Base-by-base conservation (phyloP, 2,113 vertebrate species). In the Micronycteris hirsuta region DNA sequence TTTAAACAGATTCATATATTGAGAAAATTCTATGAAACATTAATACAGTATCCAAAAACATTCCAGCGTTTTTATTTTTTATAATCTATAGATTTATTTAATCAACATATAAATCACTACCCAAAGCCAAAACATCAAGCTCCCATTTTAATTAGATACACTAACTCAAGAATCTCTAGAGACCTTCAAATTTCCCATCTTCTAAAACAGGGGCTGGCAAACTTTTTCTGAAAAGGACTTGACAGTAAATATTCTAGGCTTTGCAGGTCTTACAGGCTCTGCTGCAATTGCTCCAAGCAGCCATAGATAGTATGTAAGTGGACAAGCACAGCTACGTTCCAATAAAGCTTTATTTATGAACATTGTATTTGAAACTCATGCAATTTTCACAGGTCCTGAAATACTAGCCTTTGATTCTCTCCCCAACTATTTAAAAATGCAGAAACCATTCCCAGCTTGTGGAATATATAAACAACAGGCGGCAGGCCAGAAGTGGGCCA, bases 71-170 rank as follows among this genome's bases (percentile, higher is more conserved):
- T 94, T 90, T 65, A 83, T 67, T 95, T 86, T 93, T 94, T 43
- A 61, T 74, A 87, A 81, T 84, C 14, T 85, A 71, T 17, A 87
- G 52, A 38, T 92, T 89, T 67, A 88, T 78, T 83, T 93, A 76
- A 77, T 67, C 22, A 83, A 65, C 26, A 83, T 52, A 86, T 71
- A 78, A 97, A 84, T 33, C 43, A 93, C 41, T 70, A 65, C 7
- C 43, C 52, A 83, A 83, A 93, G 38, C 9, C 54, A 93, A 67
- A 80, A 93, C 15, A 28, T 10, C 16, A 89, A 76, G 81, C 77
- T 90, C 54, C 45, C 41, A 90, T 90, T 88, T 93, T 43, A 54
- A 45, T 76, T 80, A 94, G 26, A 83, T 45, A 76, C 26, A 49
- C 26, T 80, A 67, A 90, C 58, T 91, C 2, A 14, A 67, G 17